A percentile compares a stretch with the other conserved stretches of the same genome.
Evolutionary conservation across 2,113 vertebrate species (phyloP).

Genomic region (Hipposideros armiger): DNA sequence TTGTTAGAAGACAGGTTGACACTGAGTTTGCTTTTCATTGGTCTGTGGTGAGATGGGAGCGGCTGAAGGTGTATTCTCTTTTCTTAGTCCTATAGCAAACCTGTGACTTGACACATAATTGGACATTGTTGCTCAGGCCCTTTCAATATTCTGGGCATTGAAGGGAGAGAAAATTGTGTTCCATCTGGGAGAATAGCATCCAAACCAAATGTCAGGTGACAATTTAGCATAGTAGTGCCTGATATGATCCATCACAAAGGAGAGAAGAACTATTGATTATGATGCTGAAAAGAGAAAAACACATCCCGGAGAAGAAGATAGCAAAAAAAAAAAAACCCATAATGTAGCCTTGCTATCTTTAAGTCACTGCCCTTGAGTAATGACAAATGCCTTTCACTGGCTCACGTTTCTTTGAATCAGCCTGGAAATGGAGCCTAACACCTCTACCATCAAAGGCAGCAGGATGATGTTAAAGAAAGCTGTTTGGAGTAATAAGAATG

Average conservation of each 20-base stretch:
- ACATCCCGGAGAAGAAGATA: background rate
- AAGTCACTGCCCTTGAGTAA: conserved; percentile 27
- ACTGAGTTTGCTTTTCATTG: conserved; percentile 79
- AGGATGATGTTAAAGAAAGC: background rate
- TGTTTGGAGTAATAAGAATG: background rate
- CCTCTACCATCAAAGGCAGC: background rate
- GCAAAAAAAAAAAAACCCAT: background rate
- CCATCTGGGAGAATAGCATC: conserved; percentile 63
- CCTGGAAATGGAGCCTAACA: conserved; percentile 15
- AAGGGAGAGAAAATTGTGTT: conserved; percentile 75
- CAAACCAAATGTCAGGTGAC: conserved; percentile 72
- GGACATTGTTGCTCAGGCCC: conserved; percentile 72
- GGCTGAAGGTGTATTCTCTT: conserved; percentile 75
- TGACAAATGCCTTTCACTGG: background rate
- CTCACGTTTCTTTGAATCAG: conserved; percentile 48
- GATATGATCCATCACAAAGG: conserved; percentile 63
- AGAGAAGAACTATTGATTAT: conserved; percentile 72
- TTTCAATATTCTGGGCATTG: conserved; percentile 69
- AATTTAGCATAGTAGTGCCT: conserved; percentile 66
- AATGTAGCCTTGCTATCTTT: background rate
- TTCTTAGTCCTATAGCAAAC: conserved; percentile 78
- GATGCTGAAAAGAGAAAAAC: conserved; percentile 69
- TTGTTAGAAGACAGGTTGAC: conserved; percentile 76
- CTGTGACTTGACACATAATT: conserved; percentile 84
- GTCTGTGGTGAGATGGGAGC: conserved; percentile 70